phyloP scores from a whole-genome alignment of 2,797 vertebrate species.

The Rallus crepitans region DNA sequence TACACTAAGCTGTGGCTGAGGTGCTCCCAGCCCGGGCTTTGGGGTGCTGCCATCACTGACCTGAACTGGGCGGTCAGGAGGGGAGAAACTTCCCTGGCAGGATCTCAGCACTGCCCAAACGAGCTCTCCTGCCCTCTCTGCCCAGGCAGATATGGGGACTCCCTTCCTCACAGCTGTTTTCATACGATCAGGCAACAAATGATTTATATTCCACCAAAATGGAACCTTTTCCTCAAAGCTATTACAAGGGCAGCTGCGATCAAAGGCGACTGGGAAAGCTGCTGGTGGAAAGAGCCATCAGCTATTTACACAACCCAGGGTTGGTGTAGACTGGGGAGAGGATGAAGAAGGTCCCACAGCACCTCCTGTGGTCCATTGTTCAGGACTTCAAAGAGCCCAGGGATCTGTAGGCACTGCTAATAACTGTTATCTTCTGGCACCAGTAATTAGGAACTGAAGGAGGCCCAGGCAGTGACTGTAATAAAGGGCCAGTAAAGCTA shows the following conservation, averaged over 20 bases:
- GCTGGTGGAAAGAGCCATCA: not conserved
- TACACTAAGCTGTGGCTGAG: not conserved
- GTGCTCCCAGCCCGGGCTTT: too few species aligned
- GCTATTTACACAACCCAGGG: not conserved
- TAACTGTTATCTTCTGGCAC: not conserved
- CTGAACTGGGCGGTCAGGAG: not conserved
- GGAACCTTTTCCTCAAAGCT: not conserved
- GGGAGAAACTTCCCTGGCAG: fast-evolving
- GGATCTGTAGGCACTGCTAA: slow-evolving; percentile 2
- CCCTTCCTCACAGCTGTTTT: not conserved
- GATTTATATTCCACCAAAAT: not conserved
- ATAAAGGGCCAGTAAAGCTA: not conserved
- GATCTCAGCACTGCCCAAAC: not conserved
- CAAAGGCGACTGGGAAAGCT: not conserved
- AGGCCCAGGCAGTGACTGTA: not conserved
- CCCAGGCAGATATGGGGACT: not conserved
- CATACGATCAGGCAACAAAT: not conserved
- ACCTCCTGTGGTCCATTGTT: slow-evolving; percentile 22
- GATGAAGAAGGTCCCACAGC: not conserved
- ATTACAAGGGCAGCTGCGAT: not conserved
- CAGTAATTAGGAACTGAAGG: not conserved
- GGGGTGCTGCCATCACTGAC: not conserved
- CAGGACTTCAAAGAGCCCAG: slow-evolving; percentile 37
- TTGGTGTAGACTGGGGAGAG: not conserved
- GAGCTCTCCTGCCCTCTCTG: not conserved